Percentiles rank a stretch among this genome's conserved stretches.
phyloP scores from a whole-genome alignment of 2,113 vertebrate species.

The Rhodinocichla rosea region DNA sequence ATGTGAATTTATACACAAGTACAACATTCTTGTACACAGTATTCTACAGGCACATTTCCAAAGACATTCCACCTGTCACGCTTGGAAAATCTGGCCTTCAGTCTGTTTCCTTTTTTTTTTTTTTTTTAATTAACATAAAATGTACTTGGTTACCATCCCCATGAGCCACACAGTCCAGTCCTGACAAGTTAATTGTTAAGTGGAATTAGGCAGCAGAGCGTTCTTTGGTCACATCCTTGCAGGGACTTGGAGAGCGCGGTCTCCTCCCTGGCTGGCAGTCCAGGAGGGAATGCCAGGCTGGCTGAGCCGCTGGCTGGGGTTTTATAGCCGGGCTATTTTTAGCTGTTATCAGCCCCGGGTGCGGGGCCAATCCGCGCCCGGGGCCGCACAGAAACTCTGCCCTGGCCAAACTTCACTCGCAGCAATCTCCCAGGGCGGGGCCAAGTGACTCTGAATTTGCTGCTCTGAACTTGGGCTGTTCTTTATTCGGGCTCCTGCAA shows the following conservation, averaged over 20 bases:
- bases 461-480: not conserved
- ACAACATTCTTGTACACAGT: not conserved
- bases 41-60: not conserved
- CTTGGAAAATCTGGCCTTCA: not conserved
- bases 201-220: not conserved
- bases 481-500: not conserved
- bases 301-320: not conserved
- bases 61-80: not conserved
- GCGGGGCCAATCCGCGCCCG: not conserved
- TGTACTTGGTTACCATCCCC: not conserved
- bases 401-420: conserved; percentile 9
- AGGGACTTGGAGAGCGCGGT: not conserved
- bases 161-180: not conserved
- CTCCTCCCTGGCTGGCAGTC: not conserved
- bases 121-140: not conserved
- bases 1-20: not conserved
- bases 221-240: not conserved
- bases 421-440: conserved; percentile 16
- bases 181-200: conserved; percentile 25
- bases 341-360: not conserved
- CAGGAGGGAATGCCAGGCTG: not conserved
- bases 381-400: not conserved
- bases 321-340: conserved; percentile 53
- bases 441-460: not conserved
- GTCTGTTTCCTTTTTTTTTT: not conserved